Percentiles rank a stretch among this genome's conserved stretches.
These are phyloP conservation scores for Enteromius thamalakanensis DNA, from an alignment of 2,797 vertebrate species.

Conservation along the genomic window DNA sequence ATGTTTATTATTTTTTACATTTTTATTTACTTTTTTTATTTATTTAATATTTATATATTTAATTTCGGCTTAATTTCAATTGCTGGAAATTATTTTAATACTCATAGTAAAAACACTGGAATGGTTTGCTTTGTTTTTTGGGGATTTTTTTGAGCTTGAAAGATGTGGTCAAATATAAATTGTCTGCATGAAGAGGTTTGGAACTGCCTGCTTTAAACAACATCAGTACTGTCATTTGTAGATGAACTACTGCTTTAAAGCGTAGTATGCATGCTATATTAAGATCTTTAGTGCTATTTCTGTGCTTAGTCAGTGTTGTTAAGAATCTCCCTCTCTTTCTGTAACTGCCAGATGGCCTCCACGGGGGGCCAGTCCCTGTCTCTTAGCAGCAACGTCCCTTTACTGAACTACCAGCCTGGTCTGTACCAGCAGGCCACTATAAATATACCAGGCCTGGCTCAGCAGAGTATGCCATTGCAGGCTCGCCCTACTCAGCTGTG, in stretches of 20 bases:
- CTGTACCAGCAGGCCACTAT: conserved; percentile 95
- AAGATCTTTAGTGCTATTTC: conserved; percentile 12
- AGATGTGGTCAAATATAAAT: not conserved
- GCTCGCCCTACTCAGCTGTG: conserved; percentile 93
- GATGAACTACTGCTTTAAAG: not conserved
- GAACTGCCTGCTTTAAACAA: not conserved
- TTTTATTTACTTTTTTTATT: too few species aligned
- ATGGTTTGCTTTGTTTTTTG: too few species aligned
- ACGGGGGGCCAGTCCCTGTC: conserved; percentile 91
- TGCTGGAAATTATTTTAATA: not conserved
- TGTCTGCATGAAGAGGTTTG: not conserved
- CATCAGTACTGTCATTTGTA: not conserved
- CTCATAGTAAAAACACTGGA: not conserved
- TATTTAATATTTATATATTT: not conserved
- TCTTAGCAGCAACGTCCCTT: conserved; percentile 91
- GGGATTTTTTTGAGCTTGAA: not conserved
- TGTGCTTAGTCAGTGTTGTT: conserved; percentile 20
- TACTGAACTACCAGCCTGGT: conserved; percentile 94
- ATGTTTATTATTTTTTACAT: too few species aligned
- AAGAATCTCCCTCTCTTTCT: conserved; percentile 28
- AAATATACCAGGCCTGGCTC: conserved; percentile 91
- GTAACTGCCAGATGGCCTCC: conserved; percentile 84
- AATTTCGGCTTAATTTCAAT: not conserved
- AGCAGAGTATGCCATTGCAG: conserved; percentile 91
- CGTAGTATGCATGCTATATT: conserved; percentile 9